Conservation (phyloP, 2,797 vertebrate genomes). For the Parotocinclus haroldoi region DNA sequence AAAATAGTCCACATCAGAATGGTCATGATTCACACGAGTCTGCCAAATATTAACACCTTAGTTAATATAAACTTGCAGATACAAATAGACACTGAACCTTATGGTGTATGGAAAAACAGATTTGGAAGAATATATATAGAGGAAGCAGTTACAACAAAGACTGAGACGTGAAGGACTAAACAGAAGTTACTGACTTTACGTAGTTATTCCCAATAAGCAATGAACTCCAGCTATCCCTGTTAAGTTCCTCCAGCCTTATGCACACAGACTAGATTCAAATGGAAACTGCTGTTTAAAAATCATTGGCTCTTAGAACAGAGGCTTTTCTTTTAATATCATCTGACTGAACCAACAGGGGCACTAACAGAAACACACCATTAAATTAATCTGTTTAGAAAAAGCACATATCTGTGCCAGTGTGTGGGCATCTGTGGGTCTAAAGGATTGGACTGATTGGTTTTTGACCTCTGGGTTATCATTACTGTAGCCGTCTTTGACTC, state of each 20-base stretch:
- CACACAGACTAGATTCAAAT: slow-evolving; percentile 1
- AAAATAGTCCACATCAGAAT: slow-evolving; percentile 4
- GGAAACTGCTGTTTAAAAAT: slow-evolving; percentile 9
- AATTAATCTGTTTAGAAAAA: slow-evolving; percentile 2
- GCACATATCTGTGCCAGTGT: slow-evolving; percentile 14
- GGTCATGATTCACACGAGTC: slow-evolving; percentile 6
- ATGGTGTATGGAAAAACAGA: slow-evolving; percentile 8
- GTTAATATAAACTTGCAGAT: slow-evolving; percentile 24
- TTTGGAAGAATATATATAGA: slow-evolving; percentile 1
- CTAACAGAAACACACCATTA: neutral
- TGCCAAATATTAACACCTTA: slow-evolving; percentile 23
- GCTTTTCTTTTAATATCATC: slow-evolving; percentile 23
- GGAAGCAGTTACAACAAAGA: slow-evolving; percentile 20
- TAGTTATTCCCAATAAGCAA: slow-evolving; percentile 34
- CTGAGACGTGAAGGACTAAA: slow-evolving; percentile 17
- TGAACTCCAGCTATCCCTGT: slow-evolving; percentile 4
- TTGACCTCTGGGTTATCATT: slow-evolving; percentile 24
- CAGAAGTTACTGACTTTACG: slow-evolving; percentile 2
- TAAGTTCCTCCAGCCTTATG: slow-evolving; percentile 5
- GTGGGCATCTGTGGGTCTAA: slow-evolving; percentile 40
- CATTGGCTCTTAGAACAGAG: slow-evolving; percentile 18
- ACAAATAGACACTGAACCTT: slow-evolving; percentile 8
- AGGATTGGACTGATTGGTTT: slow-evolving; percentile 18
- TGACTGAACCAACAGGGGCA: slow-evolving; percentile 5
- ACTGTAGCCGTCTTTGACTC: slow-evolving; percentile 5